These are phyloP conservation scores for Diarsia brunnea DNA, from an alignment of 2,888 invertebrate genomes.

Conservation along the genomic window DNA sequence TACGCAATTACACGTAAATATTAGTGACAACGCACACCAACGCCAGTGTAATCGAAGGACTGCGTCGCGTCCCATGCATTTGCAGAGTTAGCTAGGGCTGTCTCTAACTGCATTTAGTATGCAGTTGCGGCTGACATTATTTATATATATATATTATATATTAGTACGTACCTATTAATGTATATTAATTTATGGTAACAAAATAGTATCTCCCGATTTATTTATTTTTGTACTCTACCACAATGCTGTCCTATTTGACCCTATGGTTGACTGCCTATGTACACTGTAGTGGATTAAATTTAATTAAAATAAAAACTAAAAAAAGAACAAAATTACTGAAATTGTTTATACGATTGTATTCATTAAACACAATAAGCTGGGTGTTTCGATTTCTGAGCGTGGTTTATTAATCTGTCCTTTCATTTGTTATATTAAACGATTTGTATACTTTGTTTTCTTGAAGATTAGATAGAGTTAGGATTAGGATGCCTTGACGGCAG, in stretches of 20 bases:
- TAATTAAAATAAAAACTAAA: too few relatives aligned
- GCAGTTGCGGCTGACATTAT: background rate
- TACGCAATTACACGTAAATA: conserved; percentile 73
- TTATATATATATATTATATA: too few relatives aligned
- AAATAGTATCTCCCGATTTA: too few relatives aligned
- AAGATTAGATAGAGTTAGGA: background rate
- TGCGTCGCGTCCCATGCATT: conserved; percentile 71
- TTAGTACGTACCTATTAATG: too few relatives aligned
- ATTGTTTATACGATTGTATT: background rate
- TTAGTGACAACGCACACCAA: conserved; percentile 76
- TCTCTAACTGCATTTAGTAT: conserved; percentile 8
- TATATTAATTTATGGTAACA: too few relatives aligned
- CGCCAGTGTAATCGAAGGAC: conserved; percentile 77
- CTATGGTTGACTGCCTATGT: too few relatives aligned
- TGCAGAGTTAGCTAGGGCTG: conserved; percentile 65
- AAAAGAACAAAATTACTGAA: background rate
- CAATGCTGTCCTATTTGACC: too few relatives aligned
- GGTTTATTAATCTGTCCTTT: background rate
- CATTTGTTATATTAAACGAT: background rate
- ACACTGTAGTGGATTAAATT: too few relatives aligned
- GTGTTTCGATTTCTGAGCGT: background rate
- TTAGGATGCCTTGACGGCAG: too few relatives aligned
- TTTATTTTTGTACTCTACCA: too few relatives aligned
- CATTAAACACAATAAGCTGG: background rate
- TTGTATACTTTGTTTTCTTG: background rate